These are phyloP conservation scores for Motacilla alba DNA, from an alignment of 2,113 vertebrate genomes.

Conservation along the genomic window DNA sequence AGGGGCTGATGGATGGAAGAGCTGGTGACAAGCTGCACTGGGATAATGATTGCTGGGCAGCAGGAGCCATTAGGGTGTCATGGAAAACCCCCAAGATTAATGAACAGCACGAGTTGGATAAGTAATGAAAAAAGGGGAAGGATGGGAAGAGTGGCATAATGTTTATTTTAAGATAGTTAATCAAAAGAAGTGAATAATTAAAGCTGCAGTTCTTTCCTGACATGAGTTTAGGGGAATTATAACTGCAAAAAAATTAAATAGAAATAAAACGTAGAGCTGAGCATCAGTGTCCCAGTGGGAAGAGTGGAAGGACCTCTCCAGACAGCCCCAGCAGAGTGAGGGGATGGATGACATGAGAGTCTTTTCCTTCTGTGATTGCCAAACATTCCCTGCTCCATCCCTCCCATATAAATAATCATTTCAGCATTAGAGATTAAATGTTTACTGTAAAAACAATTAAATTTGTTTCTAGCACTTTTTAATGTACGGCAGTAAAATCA, in stretches of 20 bases:
- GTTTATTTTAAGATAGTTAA: slow-evolving; percentile 41
- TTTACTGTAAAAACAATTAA: slow-evolving; percentile 58
- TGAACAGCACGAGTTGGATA: slow-evolving; percentile 11
- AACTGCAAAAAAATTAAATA: neutral
- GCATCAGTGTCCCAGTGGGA: neutral
- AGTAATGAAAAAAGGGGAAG: slow-evolving; percentile 23
- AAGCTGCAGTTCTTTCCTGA: neutral
- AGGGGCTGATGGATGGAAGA: slow-evolving; percentile 48
- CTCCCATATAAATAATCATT: slow-evolving; percentile 28
- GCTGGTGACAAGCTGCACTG: slow-evolving; percentile 40
- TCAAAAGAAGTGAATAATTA: slow-evolving; percentile 37
- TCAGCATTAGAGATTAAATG: slow-evolving; percentile 38
- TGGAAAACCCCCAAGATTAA: slow-evolving; percentile 59
- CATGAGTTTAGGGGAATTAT: neutral
- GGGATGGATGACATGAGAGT: neutral
- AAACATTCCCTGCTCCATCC: neutral
- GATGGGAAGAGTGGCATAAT: slow-evolving; percentile 11
- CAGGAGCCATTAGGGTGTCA: slow-evolving; percentile 56
- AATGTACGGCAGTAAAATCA: slow-evolving; percentile 34
- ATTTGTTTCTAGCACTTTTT: slow-evolving; percentile 42
- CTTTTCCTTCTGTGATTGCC: neutral
- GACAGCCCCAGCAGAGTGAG: neutral
- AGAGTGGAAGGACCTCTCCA: neutral
- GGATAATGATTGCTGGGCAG: slow-evolving; percentile 62
- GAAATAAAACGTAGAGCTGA: neutral